A percentile compares a stretch with the other conserved stretches of the same genome.
Conservation (phyloP, 2,797 vertebrate genomes). For the Ibycter americanus region DNA sequence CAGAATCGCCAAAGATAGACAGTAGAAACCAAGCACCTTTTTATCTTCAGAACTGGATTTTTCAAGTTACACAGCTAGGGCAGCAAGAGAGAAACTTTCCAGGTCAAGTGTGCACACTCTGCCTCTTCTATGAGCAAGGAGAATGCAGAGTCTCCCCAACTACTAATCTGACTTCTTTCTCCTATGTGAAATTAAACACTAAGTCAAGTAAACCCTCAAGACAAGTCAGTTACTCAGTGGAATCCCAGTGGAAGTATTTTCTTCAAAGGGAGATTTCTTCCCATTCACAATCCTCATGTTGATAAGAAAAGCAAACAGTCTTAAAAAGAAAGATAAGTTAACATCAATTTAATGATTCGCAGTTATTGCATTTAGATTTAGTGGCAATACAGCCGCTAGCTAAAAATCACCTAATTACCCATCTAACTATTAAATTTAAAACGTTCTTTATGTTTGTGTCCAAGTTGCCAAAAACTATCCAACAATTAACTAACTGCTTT, state of each 20-base stretch:
- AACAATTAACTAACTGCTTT: neutral
- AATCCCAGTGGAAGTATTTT: neutral
- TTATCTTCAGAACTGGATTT: neutral
- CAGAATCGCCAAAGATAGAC: neutral
- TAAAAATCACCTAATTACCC: neutral
- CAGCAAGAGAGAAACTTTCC: neutral
- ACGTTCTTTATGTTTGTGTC: neutral
- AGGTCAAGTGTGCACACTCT: accelerated
- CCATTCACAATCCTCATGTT: neutral
- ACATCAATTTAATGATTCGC: neutral
- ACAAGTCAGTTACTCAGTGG: neutral
- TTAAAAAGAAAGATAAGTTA: neutral
- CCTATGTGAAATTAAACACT: neutral
- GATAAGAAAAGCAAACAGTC: constrained; percentile 23
- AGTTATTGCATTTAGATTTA: neutral
- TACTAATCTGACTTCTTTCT: neutral
- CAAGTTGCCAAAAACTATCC: neutral
- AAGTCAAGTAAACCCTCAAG: neutral
- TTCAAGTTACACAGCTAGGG: neutral
- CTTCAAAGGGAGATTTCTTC: neutral
- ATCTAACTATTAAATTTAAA: neutral
- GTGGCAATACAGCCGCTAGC: neutral
- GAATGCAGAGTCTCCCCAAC: neutral
- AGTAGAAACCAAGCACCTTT: neutral
- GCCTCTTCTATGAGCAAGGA: neutral